Evolutionary conservation across 2,113 vertebrate species (phyloP), one percentile per base, ranked within the genome.

Genomic region (Pterocles gutturalis): DNA sequence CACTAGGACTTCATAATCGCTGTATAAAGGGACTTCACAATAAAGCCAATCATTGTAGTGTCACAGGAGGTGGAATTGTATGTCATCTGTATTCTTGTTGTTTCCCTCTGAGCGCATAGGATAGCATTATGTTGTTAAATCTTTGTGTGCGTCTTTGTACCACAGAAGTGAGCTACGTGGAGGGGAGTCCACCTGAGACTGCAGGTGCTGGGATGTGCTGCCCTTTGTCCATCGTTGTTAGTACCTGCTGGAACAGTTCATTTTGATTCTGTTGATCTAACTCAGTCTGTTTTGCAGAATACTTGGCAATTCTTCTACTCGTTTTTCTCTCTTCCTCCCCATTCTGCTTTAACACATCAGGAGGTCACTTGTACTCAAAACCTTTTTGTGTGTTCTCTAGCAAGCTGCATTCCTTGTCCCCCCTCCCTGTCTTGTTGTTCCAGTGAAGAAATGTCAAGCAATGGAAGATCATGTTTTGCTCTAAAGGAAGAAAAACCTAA

Each of bases 1-100:
- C 54, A 45, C 62, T 72, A 83, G 76, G 80, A 96, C 92, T 95
- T 94, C 31, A 65, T 95, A 72, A 92, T 95, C 71, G 94, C 76
- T 83, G 71, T 86, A 45, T 75, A 77, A 95, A 79, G 45, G 84
- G 80, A 61, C 26, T 80, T 90, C 49, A 83, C 80, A 80, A 89
- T 95, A 89, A 96, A 93, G 62, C 65, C 58, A 83, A 77, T 90
- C 83, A 72, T 41, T 38, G 48, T 57, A 48, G 62, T 77, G 41
- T 61, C 54, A 64, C 9, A 60, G 71, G 58, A 80, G 77, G 24
- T 29, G 41, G 62, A 64, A 76, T 58, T 0, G 0, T 49, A 28
- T 58, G 3, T 38, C 45, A 38, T 88, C 89, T 88, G 38, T 94
- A 64, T 90, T 82, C 24, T 71, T 41, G 5, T 20, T 67, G 33